Base-by-base conservation (phyloP, 2,113 vertebrate species). In the Osmerus eperlanus region DNA sequence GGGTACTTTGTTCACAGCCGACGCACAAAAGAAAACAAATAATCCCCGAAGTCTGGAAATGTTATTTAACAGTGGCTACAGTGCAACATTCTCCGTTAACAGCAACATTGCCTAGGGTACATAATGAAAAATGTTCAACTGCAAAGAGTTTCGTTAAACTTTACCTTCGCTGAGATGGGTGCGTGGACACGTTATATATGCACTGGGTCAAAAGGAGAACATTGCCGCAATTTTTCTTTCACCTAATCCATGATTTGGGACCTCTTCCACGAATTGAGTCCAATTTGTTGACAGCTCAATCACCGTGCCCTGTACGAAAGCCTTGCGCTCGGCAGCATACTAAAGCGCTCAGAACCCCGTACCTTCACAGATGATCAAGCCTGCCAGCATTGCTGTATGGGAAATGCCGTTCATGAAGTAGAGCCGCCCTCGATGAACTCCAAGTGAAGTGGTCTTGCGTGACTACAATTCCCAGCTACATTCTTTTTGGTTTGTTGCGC, bases 321-420 rank as follows among this genome's bases (percentile, higher is more conserved):
- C 81, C 65, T 56, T 69, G 63, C 69, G 77, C 65, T 75, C 60
- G 3, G 81, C 4, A 74, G 80, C 21, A 71, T 77, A 75, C 79
- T 41, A 67, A 67, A 28, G 76, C 65, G 71, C 75, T 77, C 68
- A 0, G 70, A 82, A 75, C 87, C 47, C 82, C 84, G 79, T 73
- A 66, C 55, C 28, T 56, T 54, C 21, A 58, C 78, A 6, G 62
- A 68, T 54, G 15, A 16, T 81, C 73, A 78, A 55, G 15, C 53
- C 81, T 55, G 75, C 59, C 62, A 69, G 82, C 62, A 77, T 71
- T 84, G 89, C 73, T 67, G 70, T 83, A 78, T 86, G 91, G 90
- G 87, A 88, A 91, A 89, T 89, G 56, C 73, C 73, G 90, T 91
- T 81, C 82, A 67, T 47, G 65, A 60, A 58, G n/a, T 8, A 61